Base-by-base conservation (phyloP, 2,888 invertebrate genomes). In the Frankliniella intonsa region DNA sequence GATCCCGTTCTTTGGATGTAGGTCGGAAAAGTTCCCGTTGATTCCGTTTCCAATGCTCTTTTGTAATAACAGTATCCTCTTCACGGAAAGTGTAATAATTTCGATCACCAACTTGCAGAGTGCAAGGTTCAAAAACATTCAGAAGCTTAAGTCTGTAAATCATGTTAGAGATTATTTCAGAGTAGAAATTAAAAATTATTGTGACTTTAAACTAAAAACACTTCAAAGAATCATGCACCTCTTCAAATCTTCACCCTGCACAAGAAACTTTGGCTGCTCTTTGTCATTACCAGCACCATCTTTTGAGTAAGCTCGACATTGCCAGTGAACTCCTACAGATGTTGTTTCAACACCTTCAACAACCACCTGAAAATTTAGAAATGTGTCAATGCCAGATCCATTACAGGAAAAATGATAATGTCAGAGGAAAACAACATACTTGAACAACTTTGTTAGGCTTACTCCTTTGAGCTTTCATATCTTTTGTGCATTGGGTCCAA, bases 91-190 rank as follows among this genome's bases (percentile, higher is more conserved):
- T 93, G 86, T 97, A 93, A 88, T 94, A 94, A 88, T 94, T 94
- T 84, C 96, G 91, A 88, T 97, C 97, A 82, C 96, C 95, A 80
- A 97, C 93, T 90, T 97, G 97, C 85, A 96, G 90, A 84, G 95
- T 95, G 87, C 95, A 95, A 79, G 95, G 94, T 87, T 95, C 95
- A 86, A 96, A 95, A 82, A 95, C 93, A 86, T 96, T 96, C 84
- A 97, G 89, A 84, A 95, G 90, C 87, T 95, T 94, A 81, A 97
- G 89, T 86, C 95, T 91, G 85, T 82, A 88, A 86, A 62, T 19
- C 19, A 14, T 17, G 3, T 3, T 22, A n/a, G 55, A 38, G 50
- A 50, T 65, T 11, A 25, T 62, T 12, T 19, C 5, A 2, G 8
- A 79, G 25, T 81, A 55, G 19, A 50, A 19, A 49, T 14, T 14